Conservation (phyloP, 2,888 invertebrate species). For the Noctua fimbriata region DNA sequence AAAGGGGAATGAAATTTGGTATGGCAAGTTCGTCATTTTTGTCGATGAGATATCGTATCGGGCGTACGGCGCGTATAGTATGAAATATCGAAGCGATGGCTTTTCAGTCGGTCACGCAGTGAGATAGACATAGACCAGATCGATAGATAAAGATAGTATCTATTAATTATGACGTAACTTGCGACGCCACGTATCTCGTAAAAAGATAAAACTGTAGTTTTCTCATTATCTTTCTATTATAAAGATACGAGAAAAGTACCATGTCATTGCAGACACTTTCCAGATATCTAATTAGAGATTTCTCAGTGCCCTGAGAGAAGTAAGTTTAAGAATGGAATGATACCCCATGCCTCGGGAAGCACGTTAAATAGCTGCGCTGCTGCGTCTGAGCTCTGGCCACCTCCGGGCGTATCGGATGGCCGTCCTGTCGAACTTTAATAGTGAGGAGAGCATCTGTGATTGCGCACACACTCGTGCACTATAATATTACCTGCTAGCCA, state of each 20-base stretch:
- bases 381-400: too few relatives aligned
- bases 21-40: neutral
- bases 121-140: neutral
- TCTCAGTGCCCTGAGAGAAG: neutral
- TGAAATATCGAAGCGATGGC: neutral
- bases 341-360: neutral
- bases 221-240: neutral
- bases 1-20: neutral
- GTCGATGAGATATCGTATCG: neutral
- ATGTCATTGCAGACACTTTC: neutral
- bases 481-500: neutral
- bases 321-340: neutral
- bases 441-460: neutral
- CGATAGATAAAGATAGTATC: neutral
- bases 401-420: neutral
- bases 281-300: neutral
- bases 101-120: neutral
- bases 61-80: neutral
- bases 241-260: neutral
- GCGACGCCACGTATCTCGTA: neutral
- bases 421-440: neutral
- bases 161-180: neutral
- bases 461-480: neutral
- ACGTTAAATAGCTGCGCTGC: neutral
- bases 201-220: conserved; percentile 19